These are phyloP conservation scores for Meliscaeva auricollis DNA, from an alignment of 2,888 invertebrate genomes.

Conservation along the genomic window DNA sequence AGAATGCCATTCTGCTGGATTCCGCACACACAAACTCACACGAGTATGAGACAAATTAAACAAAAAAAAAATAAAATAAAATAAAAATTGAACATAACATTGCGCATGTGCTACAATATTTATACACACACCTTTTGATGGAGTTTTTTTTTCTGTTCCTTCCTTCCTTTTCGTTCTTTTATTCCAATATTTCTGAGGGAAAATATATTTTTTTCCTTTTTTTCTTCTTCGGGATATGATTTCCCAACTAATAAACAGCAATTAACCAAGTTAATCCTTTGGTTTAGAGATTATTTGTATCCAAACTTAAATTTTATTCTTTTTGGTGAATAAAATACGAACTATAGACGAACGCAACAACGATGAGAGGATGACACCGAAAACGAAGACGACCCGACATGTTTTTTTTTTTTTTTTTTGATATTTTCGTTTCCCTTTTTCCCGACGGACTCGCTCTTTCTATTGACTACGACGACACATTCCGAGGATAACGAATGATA, in stretches of 20 bases:
- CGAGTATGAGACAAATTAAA: background rate
- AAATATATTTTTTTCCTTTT: conserved; percentile 19
- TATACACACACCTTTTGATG: conserved; percentile 75
- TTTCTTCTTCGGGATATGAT: conserved; percentile 10
- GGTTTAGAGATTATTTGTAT: background rate
- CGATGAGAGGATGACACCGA: conserved; percentile 71
- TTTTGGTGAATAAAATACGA: conserved; percentile 26
- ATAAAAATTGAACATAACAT: conserved; percentile 46
- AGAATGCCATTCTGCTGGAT: conserved; percentile 74
- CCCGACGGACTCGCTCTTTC: conserved; percentile 63
- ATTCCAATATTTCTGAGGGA: conserved; percentile 46
- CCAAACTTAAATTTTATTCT: background rate
- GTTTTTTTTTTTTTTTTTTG: conserved; percentile 53
- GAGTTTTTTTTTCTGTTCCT: conserved; percentile 43
- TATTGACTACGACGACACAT: conserved; percentile 64
- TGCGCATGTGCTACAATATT: conserved; percentile 74
- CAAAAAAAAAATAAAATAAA: conserved; percentile 12
- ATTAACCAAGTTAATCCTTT: conserved; percentile 16
- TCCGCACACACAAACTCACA: conserved; percentile 51
- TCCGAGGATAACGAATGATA: conserved; percentile 72
- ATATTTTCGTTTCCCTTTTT: conserved; percentile 38
- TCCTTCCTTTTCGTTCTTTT: conserved; percentile 52
- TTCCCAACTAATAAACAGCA: conserved; percentile 21
- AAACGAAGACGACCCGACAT: conserved; percentile 71
- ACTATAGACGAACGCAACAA: conserved; percentile 64